Conservation (phyloP, 2,888 invertebrate species). For the Cephus nigrinus region DNA sequence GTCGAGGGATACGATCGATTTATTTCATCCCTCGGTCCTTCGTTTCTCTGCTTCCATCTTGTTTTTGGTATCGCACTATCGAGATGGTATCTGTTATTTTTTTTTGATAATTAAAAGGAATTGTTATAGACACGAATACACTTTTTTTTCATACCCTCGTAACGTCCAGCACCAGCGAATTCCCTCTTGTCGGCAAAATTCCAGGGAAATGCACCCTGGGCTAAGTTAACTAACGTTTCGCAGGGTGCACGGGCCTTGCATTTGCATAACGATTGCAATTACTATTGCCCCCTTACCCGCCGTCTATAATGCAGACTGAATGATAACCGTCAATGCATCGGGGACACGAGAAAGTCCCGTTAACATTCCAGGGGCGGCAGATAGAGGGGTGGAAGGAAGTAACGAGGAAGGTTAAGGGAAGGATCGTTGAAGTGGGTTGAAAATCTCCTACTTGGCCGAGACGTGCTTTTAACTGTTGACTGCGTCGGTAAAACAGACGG, state of each 20-base stretch:
- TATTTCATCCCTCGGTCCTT: conserved; percentile 37
- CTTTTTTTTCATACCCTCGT: background rate
- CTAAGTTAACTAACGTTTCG: background rate
- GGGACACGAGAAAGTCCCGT: conserved; percentile 44
- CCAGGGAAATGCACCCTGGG: background rate
- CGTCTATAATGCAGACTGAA: conserved; percentile 44
- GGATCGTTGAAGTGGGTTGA: background rate
- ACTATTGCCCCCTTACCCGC: conserved; percentile 38
- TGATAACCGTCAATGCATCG: conserved; percentile 47
- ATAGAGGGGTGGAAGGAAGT: conserved; percentile 13
- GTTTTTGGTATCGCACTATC: background rate
- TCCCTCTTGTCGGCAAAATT: background rate
- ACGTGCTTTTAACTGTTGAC: background rate
- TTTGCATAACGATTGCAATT: conserved; percentile 51
- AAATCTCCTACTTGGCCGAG: background rate
- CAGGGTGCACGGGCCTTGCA: conserved; percentile 23
- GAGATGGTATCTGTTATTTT: background rate
- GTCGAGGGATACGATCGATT: conserved; percentile 55
- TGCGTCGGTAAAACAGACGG: conserved; percentile 57
- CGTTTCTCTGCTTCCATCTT: background rate
- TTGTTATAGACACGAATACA: background rate
- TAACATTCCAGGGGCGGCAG: conserved; percentile 36
- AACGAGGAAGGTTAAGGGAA: background rate
- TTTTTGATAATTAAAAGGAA: background rate
- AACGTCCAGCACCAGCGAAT: background rate